These are phyloP conservation scores for Tanypteryx hageni DNA, from an alignment of 2,888 invertebrate species.

Conservation along the genomic window DNA sequence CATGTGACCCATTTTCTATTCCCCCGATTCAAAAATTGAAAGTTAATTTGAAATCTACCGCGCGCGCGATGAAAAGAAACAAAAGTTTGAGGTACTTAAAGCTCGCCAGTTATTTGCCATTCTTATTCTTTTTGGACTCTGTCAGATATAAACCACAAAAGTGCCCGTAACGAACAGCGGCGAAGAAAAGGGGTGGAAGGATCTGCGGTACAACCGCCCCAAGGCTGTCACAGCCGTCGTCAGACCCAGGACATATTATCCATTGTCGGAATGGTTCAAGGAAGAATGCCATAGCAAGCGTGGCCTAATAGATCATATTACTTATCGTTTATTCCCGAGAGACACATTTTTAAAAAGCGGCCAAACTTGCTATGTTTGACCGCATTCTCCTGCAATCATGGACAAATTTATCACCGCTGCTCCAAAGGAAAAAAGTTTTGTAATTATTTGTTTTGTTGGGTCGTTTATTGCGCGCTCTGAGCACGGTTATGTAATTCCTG, in stretches of 20 bases:
- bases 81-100: too few relatives aligned
- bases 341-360: neutral
- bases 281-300: neutral
- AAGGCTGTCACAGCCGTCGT: neutral
- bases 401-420: too few relatives aligned
- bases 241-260: neutral
- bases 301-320: neutral
- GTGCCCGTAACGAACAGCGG: too few relatives aligned
- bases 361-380: neutral
- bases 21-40: too few relatives aligned
- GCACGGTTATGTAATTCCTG: neutral
- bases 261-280: neutral
- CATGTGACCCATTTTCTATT: too few relatives aligned
- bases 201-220: neutral
- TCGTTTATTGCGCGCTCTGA: neutral
- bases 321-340: neutral
- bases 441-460: neutral
- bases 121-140: too few relatives aligned
- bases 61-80: too few relatives aligned
- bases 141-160: too few relatives aligned
- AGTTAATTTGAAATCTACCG: too few relatives aligned
- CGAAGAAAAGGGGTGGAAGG: neutral
- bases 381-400: neutral
- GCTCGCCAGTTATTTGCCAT: too few relatives aligned
- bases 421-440: neutral